Evolutionary conservation across 2,797 vertebrate genomes (phyloP).

Genomic region (Tadarida brasiliensis): DNA sequence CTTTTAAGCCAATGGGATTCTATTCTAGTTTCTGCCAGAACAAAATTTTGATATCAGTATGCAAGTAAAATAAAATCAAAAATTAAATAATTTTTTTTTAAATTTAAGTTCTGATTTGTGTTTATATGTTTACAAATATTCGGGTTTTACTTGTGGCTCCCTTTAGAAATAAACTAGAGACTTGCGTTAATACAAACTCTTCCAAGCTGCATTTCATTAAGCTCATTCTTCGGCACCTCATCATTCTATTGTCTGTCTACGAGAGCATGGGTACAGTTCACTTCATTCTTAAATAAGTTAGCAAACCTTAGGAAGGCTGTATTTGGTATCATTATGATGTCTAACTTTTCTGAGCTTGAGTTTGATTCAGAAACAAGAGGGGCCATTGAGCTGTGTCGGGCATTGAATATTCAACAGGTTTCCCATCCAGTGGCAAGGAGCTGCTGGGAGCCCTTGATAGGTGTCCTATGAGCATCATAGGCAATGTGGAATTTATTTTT

Average conservation of each 20-base stretch:
- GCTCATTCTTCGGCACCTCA: background rate
- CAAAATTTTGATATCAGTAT: background rate
- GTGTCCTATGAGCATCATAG: background rate
- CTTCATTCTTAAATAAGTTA: background rate
- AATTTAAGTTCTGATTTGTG: background rate
- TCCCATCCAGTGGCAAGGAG: fast-evolving
- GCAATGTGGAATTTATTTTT: background rate
- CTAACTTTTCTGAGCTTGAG: background rate
- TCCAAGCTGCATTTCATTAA: background rate
- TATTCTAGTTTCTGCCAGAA: background rate
- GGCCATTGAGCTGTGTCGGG: background rate
- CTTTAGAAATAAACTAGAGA: background rate
- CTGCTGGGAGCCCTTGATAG: background rate
- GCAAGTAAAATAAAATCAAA: background rate
- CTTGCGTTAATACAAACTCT: background rate
- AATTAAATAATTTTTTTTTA: background rate
- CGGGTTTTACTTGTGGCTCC: background rate
- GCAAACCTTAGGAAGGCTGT: background rate
- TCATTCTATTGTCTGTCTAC: background rate
- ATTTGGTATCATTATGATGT: background rate
- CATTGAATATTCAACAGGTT: background rate
- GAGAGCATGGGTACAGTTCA: background rate
- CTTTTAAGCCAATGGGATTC: background rate
- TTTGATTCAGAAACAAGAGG: background rate
- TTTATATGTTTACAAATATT: background rate